Conservation (phyloP, 2,797 vertebrate species). For the Rhadinocentrus ornatus region DNA sequence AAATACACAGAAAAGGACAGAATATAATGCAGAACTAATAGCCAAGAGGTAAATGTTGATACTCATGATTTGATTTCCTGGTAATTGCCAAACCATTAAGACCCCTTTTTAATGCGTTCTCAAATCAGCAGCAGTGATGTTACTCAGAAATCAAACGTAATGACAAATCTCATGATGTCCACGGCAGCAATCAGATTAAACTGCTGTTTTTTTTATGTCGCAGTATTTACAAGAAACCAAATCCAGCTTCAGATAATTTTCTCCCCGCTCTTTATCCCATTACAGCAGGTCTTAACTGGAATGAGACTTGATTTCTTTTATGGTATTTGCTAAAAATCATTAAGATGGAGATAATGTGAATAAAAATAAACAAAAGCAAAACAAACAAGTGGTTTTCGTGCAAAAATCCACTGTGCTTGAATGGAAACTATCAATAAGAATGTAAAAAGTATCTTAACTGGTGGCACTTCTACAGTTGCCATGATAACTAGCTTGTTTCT, state of each 20-base stretch:
- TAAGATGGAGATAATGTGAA: neutral
- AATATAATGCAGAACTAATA: slow-evolving; percentile 16
- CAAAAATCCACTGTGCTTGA: no score
- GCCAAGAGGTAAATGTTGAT: neutral
- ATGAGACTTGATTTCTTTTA: neutral
- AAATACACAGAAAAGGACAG: neutral
- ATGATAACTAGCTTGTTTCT: no score
- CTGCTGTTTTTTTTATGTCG: neutral
- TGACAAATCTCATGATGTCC: neutral
- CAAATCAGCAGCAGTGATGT: slow-evolving; percentile 1
- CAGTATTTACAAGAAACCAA: neutral
- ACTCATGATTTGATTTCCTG: slow-evolving; percentile 7
- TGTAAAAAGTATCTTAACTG: no score
- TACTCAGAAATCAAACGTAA: neutral
- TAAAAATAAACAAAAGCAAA: no score
- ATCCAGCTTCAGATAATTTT: neutral
- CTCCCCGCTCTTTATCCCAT: neutral
- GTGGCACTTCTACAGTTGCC: no score
- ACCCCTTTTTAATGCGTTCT: neutral
- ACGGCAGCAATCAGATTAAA: neutral
- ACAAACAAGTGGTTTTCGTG: no score
- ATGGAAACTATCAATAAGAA: no score
- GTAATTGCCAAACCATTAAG: neutral
- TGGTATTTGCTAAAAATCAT: neutral
- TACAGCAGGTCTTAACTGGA: neutral